These are phyloP conservation scores for Dione vanillae DNA, from an alignment of 2,888 invertebrate species.

Conservation along the genomic window DNA sequence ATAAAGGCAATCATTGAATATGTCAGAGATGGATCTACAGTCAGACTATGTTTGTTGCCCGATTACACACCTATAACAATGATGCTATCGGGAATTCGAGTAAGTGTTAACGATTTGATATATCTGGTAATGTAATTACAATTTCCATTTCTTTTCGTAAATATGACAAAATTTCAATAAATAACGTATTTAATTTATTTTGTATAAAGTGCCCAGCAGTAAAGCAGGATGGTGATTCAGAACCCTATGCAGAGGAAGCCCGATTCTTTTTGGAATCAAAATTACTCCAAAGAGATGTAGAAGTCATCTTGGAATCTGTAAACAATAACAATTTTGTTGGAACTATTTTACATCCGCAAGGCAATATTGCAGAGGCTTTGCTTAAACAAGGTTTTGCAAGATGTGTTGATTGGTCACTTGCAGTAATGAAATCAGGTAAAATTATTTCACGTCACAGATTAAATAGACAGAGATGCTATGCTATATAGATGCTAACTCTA, in stretches of 20 bases:
- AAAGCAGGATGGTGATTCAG: constrained; percentile 89
- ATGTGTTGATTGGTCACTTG: constrained; percentile 86
- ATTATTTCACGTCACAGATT: constrained; percentile 7
- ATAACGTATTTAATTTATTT: constrained; percentile 20
- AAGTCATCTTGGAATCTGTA: constrained; percentile 95
- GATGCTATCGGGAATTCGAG: constrained; percentile 97
- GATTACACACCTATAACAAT: constrained; percentile 96
- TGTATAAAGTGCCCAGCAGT: constrained; percentile 88
- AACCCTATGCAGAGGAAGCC: constrained; percentile 93
- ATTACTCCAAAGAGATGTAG: constrained; percentile 95
- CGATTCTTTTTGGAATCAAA: constrained; percentile 96
- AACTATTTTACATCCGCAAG: constrained; percentile 94
- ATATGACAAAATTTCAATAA: no score
- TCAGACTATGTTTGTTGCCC: constrained; percentile 95
- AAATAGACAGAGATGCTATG: not conserved
- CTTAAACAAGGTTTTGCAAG: constrained; percentile 95
- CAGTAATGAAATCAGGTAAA: constrained; percentile 77
- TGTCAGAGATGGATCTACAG: constrained; percentile 98
- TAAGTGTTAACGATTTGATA: no score
- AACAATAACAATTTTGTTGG: constrained; percentile 97
- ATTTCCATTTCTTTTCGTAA: no score
- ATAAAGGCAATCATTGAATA: constrained; percentile 97
- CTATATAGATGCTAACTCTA: not conserved
- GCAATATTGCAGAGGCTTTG: constrained; percentile 97
- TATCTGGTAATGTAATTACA: no score